Percentiles rank a stretch among this genome's conserved stretches.
These are phyloP conservation scores for Parnassius orleans DNA, from an alignment of 2,888 invertebrate genomes.

Conservation along the genomic window DNA sequence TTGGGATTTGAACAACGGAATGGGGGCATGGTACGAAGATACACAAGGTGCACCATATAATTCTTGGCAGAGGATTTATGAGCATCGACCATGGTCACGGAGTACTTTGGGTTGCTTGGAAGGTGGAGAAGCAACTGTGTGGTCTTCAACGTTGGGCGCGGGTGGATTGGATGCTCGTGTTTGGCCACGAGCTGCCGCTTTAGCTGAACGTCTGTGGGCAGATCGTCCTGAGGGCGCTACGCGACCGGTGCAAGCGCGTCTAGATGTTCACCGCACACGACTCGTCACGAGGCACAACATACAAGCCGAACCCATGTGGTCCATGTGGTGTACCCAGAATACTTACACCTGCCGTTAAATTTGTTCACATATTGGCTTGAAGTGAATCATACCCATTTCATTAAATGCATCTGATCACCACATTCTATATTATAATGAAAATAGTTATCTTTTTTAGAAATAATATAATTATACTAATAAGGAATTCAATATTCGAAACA, in stretches of 20 bases:
- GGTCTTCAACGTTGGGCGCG: constrained; percentile 88
- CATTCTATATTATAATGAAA: no score
- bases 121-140: constrained; percentile 90
- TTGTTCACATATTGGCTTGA: background rate
- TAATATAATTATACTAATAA: no score
- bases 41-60: constrained; percentile 89
- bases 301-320: constrained; percentile 85
- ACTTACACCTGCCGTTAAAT: constrained; percentile 81
- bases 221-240: constrained; percentile 75
- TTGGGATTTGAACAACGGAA: constrained; percentile 92
- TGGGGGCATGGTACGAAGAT: constrained; percentile 88
- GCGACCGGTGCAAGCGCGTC: constrained; percentile 82
- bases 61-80: constrained; percentile 92
- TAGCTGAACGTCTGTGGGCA: constrained; percentile 89
- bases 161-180: constrained; percentile 85
- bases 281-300: constrained; percentile 79
- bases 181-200: constrained; percentile 90
- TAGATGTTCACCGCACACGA: constrained; percentile 83
- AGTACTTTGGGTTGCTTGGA: constrained; percentile 64
- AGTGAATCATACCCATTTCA: no score
- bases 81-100: constrained; percentile 85
- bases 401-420: no score
- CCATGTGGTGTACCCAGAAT: constrained; percentile 87
- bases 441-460: no score
- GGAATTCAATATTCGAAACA: no score